Base-by-base conservation (phyloP, 2,113 vertebrate genomes). In the Andinoacara biseriatus region DNA sequence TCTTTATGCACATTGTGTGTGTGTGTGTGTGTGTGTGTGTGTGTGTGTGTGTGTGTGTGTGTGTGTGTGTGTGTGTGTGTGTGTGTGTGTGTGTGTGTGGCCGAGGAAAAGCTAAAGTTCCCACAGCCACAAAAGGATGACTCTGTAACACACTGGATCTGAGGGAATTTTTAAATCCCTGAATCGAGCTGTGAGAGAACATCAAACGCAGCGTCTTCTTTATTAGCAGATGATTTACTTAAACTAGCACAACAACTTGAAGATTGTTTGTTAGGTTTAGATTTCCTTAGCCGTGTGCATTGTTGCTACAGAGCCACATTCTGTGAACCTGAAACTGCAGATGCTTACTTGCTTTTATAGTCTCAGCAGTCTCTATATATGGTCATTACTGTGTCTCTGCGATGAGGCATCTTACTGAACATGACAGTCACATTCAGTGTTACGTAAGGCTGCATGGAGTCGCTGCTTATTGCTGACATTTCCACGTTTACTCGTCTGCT, bases 391-490 rank as follows among this genome's bases (percentile, higher is more conserved):
- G 52, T 77, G 78, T 84, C 61, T 46, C 60, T 31, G 14, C 62
- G 35, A 52, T 57, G 56, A 58, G 59, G 17, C 54, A 54, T 78
- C 78, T 54, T 15, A 46, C 59, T 58, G 49, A 78, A 58, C 22
- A 49, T 46, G 72, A 83, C 78, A 59, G 78, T 74, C 26, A 31
- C 59, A 61, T 10, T 29, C 29, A 81, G 49, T 13, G 35, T 91
- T 84, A 63, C 46, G 38, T 78, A 88, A 86, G 78, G 76, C 67
- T 61, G 59, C 18, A 14, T 7, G 4, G 67, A 49, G 24, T 77
- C 17, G 52, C 29, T 29, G 46, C 20, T 86, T 59, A 58, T 74
- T 9, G 5, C 29, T 90, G 82, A 85, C 84, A 86, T 89, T 91
- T 90, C 26, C 56, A 22, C 1, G 0, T 85, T 74, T 79, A 31